phyloP scores from a whole-genome alignment of 2,113 vertebrate genomes.

The Ophiodon elongatus region DNA sequence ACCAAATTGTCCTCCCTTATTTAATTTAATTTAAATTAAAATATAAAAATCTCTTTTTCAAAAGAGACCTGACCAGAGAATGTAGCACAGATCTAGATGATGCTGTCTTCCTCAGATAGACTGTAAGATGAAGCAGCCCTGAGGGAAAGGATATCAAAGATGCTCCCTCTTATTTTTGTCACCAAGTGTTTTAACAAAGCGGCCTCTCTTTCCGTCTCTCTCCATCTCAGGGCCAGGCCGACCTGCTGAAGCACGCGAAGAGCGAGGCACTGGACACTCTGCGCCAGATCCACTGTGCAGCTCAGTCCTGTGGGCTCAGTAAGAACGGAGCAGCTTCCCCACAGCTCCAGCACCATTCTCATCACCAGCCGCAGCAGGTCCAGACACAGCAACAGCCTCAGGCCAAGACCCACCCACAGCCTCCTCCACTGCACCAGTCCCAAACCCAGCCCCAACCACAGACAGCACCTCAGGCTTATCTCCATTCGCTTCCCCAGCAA shows the following conservation, averaged over 20 bases:
- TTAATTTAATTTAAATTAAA: background rate
- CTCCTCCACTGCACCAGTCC: slow-evolving; percentile 30
- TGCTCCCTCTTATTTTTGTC: background rate
- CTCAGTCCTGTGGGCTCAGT: slow-evolving; percentile 91
- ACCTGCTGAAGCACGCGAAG: slow-evolving; percentile 92
- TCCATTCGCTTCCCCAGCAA: slow-evolving; percentile 26
- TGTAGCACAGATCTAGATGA: no score
- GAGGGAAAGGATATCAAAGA: background rate
- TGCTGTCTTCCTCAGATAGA: background rate
- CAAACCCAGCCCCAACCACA: slow-evolving; percentile 51
- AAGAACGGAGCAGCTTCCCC: slow-evolving; percentile 87
- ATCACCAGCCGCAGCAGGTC: slow-evolving; percentile 53
- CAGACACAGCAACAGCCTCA: slow-evolving; percentile 55
- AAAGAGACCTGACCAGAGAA: background rate
- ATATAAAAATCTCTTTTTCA: background rate
- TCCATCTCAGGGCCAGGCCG: slow-evolving; percentile 88
- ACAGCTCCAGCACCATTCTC: slow-evolving; percentile 71
- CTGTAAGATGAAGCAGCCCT: background rate
- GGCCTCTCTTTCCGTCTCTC: background rate
- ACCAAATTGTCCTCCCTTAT: background rate
- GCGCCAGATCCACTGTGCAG: slow-evolving; percentile 93
- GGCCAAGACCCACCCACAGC: slow-evolving; percentile 46
- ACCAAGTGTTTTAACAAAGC: background rate
- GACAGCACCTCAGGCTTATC: slow-evolving; percentile 53
- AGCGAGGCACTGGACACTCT: slow-evolving; percentile 90